Conservation (phyloP, 2,797 vertebrate species). For the Sebastes hubbsi region DNA sequence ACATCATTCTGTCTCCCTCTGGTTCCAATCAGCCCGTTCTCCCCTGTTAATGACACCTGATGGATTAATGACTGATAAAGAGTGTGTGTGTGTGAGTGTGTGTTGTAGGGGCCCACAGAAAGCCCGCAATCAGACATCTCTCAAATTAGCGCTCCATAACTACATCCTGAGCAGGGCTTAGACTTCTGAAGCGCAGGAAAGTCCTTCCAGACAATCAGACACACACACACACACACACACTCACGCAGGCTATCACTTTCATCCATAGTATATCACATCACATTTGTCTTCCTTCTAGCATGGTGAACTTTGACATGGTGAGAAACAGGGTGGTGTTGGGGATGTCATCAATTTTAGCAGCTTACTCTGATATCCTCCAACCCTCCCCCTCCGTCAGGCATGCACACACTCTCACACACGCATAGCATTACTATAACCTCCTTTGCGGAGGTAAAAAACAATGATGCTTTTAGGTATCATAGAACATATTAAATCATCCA, state of each 20-base stretch:
- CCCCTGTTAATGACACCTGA: conserved; percentile 79
- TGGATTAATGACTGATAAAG: conserved; percentile 82
- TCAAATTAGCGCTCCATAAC: conserved; percentile 81
- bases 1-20: conserved; percentile 82
- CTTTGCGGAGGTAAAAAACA: not conserved
- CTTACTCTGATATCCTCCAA: conserved; percentile 33
- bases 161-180: conserved; percentile 80
- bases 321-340: conserved; percentile 46
- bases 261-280: conserved; percentile 49
- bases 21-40: conserved; percentile 80
- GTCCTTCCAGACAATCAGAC: conserved; percentile 66
- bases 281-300: conserved; percentile 59
- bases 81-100: conserved; percentile 29
- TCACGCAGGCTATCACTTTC: conserved; percentile 49
- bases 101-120: conserved; percentile 61
- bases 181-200: conserved; percentile 73
- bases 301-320: conserved; percentile 65
- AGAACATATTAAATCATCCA: conserved; percentile 1
- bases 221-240: conserved; percentile 27
- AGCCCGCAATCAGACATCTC: conserved; percentile 78
- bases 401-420: not conserved
- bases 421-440: not conserved
- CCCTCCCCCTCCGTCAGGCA: not conserved
- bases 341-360: conserved; percentile 65
- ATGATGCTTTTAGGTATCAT: not conserved